These are phyloP conservation scores for Drosophila nasuta DNA, from an alignment of 1,140 invertebrate genomes.

Conservation along the genomic window DNA sequence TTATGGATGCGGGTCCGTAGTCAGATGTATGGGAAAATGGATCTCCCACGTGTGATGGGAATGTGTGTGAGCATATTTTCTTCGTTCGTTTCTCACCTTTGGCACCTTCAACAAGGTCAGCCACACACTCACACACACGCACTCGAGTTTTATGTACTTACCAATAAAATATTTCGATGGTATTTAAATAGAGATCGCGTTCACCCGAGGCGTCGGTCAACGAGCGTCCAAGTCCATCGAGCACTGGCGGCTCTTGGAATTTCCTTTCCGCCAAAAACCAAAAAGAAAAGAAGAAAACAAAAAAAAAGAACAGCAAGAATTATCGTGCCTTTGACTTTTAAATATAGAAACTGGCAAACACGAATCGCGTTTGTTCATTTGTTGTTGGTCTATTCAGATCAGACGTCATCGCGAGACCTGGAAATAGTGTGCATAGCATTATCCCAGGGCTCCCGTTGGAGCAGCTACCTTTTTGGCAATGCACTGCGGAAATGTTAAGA, in stretches of 20 bases:
- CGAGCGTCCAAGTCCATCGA: constrained; percentile 35
- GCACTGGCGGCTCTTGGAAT: constrained; percentile 52
- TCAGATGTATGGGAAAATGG: constrained; percentile 5
- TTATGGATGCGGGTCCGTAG: constrained; percentile 20
- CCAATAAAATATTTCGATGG: constrained; percentile 72
- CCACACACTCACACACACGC: constrained; percentile 14
- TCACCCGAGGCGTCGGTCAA: constrained; percentile 41
- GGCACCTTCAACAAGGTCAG: constrained; percentile 68
- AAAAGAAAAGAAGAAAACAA: neutral
- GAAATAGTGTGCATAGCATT: constrained; percentile 21
- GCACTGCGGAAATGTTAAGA: constrained; percentile 66
- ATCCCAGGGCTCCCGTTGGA: neutral
- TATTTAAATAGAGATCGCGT: constrained; percentile 74
- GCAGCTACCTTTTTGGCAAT: constrained; percentile 60
- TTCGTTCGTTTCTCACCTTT: constrained; percentile 57
- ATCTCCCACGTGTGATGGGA: constrained; percentile 39
- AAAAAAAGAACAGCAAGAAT: constrained; percentile 24
- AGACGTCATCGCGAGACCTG: constrained; percentile 56
- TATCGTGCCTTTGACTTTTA: constrained; percentile 75
- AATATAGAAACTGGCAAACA: constrained; percentile 68
- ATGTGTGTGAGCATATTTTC: constrained; percentile 11
- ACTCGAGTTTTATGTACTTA: constrained; percentile 74
- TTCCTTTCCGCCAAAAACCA: constrained; percentile 51
- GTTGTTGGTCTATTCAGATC: constrained; percentile 2
- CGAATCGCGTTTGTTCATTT: constrained; percentile 48